Base-by-base conservation (phyloP, 2,113 vertebrate genomes). In the Gallinago media region DNA sequence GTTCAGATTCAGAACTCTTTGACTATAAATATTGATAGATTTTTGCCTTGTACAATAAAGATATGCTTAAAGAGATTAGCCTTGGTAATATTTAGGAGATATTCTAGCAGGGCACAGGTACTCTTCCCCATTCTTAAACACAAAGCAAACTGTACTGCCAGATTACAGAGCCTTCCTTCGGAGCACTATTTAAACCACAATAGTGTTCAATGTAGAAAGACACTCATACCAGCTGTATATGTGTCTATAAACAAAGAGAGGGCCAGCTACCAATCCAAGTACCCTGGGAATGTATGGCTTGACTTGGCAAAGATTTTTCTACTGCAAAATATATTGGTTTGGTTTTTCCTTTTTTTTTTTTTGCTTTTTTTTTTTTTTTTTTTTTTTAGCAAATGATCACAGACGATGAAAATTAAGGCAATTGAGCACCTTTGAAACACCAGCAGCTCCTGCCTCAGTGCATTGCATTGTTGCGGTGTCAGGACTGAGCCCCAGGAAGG, bases 371-470 rank as follows among this genome's bases (percentile, higher is more conserved):
- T 16, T 66, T 49, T 92, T 68, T 92, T 68, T 38, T 38, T 62
- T 54, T 56, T 77, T 47, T 91, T 79, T 55, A 85, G 59, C 58
- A 93, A 96, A 91, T 44, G 12, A 96, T 88, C 61, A 75, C 85
- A 86, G 59, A 82, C 8, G 11, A 73, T 59, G 79, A 85, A 94
- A 96, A 96, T 96, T 90, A 92, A 93, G 47, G 67, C 62, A 92
- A 40, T 20, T 84, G 79, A 95, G 58, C 63, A 90, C 78, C 95
- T 97, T 74, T 71, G 50, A 90, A 96, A 85, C 0, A 42, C 78
- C 82, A 62, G 56, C 88, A 84, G 65, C 52, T 94, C 89, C 82
- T 8, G 11, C 63, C 38, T 89, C 67, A 90, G 73, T 73, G 77
- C 31, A 27, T n/a, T 70, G 89, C 73, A 34, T 90, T 95, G 89